phyloP scores from a whole-genome alignment of 2,113 vertebrate genomes.

The Cyanoderma ruficeps region DNA sequence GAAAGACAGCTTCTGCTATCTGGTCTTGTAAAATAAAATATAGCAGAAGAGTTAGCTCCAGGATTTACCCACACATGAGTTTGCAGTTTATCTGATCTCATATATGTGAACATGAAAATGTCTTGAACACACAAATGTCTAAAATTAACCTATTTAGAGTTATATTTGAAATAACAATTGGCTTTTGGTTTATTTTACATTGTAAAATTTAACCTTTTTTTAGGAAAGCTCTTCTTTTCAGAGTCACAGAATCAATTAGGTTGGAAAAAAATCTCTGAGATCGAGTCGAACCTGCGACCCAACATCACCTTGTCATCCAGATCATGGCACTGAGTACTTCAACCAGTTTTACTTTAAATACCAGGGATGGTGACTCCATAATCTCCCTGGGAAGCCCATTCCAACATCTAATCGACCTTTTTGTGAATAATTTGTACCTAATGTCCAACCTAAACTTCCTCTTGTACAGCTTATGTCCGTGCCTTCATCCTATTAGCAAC shows the following conservation, averaged over 20 bases:
- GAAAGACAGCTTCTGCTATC: background rate
- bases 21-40: background rate
- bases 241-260: background rate
- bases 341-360: background rate
- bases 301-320: background rate
- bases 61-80: background rate
- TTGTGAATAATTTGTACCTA: background rate
- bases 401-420: background rate
- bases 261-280: background rate
- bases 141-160: background rate
- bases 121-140: background rate
- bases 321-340: background rate
- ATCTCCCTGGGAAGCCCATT: background rate
- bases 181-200: background rate
- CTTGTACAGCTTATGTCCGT: no score
- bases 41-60: background rate
- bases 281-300: fast-evolving
- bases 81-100: background rate
- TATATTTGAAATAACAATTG: background rate
- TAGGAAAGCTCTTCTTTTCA: background rate
- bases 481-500: background rate
- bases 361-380: background rate
- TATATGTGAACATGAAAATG: background rate
- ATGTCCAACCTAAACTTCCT: background rate
- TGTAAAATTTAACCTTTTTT: background rate